phyloP scores from a whole-genome alignment of 1,140 invertebrate species.

The Akabosia matsudoensis region DNA sequence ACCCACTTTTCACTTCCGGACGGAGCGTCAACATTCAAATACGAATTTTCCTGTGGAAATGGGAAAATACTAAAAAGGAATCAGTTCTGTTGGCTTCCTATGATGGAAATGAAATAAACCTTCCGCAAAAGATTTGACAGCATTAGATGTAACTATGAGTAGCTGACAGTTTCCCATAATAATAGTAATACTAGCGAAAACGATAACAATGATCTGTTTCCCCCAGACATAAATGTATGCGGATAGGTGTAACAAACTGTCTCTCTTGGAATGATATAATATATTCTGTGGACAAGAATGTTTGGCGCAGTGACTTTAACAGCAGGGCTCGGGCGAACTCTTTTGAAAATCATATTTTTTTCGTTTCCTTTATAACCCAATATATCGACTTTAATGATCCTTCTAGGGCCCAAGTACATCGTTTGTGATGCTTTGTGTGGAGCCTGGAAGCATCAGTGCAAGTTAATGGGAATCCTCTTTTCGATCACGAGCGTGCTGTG shows the following conservation, averaged over 20 bases:
- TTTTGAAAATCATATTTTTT: conserved; percentile 4
- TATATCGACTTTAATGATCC: conserved; percentile 29
- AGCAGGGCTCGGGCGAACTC: conserved; percentile 5
- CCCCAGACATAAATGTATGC: too few species aligned
- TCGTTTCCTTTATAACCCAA: conserved; percentile 19
- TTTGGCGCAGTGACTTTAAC: not conserved
- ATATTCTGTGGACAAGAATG: not conserved
- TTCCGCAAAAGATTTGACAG: too few species aligned
- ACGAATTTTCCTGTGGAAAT: too few species aligned
- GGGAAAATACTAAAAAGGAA: too few species aligned
- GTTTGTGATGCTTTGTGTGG: conserved; percentile 47
- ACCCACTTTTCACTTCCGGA: too few species aligned
- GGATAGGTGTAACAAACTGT: too few species aligned
- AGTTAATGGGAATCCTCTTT: conserved; percentile 47
- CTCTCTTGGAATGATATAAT: not conserved
- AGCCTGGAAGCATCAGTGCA: conserved; percentile 47
- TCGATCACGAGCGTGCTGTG: conserved; percentile 47
- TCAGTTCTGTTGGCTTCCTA: too few species aligned
- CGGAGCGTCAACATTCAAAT: too few species aligned
- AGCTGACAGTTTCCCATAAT: too few species aligned
- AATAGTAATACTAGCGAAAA: not conserved
- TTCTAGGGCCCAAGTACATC: conserved; percentile 40
- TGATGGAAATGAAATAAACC: too few species aligned
- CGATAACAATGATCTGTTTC: too few species aligned
- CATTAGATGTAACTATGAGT: too few species aligned